These are phyloP conservation scores for Motacilla tschutschensis DNA, from an alignment of 2,113 vertebrate species.

Conservation along the genomic window DNA sequence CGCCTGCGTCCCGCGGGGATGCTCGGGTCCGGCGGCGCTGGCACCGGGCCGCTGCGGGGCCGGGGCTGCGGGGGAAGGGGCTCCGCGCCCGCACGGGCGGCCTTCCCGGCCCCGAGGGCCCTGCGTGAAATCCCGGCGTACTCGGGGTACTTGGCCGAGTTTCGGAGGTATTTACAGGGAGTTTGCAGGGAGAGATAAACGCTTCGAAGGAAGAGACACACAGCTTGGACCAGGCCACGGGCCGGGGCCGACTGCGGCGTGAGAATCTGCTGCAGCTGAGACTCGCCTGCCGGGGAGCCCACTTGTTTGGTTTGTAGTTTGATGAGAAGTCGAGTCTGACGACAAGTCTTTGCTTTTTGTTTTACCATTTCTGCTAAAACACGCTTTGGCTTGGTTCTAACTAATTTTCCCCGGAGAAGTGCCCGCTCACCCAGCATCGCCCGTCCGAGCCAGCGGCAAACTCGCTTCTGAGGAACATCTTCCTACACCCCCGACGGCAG, in stretches of 20 bases:
- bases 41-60: neutral
- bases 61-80: neutral
- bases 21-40: neutral
- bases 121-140: neutral
- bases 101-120: too few species aligned
- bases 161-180: neutral
- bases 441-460: neutral
- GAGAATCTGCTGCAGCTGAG: neutral
- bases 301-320: neutral
- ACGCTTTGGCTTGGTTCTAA: neutral
- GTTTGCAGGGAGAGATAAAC: too few species aligned
- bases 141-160: neutral
- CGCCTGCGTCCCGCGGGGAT: neutral
- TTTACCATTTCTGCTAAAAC: neutral
- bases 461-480: neutral
- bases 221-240: neutral
- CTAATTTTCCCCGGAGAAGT: fast-evolving
- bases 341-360: neutral
- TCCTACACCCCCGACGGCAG: neutral
- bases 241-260: neutral
- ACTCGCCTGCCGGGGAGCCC: neutral
- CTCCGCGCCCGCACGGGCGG: neutral
- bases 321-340: neutral
- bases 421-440: neutral
- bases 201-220: neutral